Conservation (phyloP, 2,797 vertebrate species). For the Coluber constrictor region DNA sequence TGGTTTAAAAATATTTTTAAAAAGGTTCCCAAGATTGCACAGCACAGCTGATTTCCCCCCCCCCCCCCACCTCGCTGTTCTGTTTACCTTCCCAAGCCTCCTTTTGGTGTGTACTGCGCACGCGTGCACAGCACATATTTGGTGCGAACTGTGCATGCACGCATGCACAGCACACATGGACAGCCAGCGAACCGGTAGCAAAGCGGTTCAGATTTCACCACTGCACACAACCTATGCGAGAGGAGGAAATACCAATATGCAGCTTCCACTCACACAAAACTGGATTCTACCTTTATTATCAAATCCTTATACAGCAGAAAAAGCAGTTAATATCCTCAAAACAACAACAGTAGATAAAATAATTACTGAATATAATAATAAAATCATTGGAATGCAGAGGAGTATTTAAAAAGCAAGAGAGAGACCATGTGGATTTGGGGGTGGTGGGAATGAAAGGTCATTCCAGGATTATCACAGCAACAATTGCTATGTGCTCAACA, state of each 20-base stretch:
- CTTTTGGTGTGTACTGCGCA: no score
- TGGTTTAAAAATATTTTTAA: no score
- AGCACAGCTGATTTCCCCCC: no score
- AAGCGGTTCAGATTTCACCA: no score
- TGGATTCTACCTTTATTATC: neutral
- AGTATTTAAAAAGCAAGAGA: neutral
- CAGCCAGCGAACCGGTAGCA: no score
- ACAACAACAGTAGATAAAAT: neutral
- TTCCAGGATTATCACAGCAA: neutral
- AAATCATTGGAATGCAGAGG: neutral
- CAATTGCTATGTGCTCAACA: neutral
- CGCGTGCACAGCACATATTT: no score
- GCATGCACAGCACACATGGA: no score
- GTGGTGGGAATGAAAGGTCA: neutral
- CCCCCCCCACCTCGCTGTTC: no score
- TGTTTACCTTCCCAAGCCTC: no score
- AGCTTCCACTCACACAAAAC: neutral
- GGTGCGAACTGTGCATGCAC: no score
- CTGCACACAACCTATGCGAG: neutral
- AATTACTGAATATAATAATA: neutral
- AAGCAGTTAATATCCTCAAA: neutral
- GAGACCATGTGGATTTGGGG: neutral
- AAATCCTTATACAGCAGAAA: neutral
- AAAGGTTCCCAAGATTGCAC: no score
- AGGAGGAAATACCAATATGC: neutral